Evolutionary conservation across 2,888 invertebrate species (phyloP).

Genomic region (Patella caerulea): DNA sequence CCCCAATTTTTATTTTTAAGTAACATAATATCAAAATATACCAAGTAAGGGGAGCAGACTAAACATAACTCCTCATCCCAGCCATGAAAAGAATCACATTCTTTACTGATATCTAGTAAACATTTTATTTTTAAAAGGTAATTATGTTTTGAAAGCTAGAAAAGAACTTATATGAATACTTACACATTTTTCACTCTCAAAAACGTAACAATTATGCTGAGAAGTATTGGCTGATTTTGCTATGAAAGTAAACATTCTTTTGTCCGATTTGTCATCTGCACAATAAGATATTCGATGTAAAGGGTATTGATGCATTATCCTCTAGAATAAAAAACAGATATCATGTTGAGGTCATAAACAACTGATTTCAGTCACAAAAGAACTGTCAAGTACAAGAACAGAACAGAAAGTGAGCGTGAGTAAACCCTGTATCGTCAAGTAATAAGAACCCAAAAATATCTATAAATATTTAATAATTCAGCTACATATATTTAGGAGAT

Average conservation of each 20-base stretch:
- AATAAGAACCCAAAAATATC: too few relatives aligned
- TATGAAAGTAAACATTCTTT: slow-evolving; percentile 96
- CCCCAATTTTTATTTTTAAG: too few relatives aligned
- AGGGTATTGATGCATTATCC: slow-evolving; percentile 93
- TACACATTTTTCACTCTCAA: slow-evolving; percentile 92
- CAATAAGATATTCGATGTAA: slow-evolving; percentile 98
- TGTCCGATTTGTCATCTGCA: slow-evolving; percentile 98
- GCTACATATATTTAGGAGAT: too few relatives aligned
- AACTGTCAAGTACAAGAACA: background rate
- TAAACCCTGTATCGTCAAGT: background rate
- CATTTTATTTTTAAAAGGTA: too few relatives aligned
- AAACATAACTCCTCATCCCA: too few relatives aligned
- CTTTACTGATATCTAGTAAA: too few relatives aligned
- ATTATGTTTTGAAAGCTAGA: too few relatives aligned
- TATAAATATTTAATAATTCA: too few relatives aligned
- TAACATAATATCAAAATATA: too few relatives aligned
- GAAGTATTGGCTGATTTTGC: slow-evolving; percentile 80
- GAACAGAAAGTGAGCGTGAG: background rate
- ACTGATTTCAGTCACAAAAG: background rate
- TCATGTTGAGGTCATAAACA: background rate
- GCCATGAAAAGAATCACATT: too few relatives aligned
- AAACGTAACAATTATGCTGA: slow-evolving; percentile 93
- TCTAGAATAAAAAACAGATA: slow-evolving; percentile 70
- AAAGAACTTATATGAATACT: slow-evolving; percentile 48
- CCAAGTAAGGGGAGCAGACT: too few relatives aligned